phyloP scores from a whole-genome alignment of 2,888 invertebrate species.

The Philopedon plagiatum region DNA sequence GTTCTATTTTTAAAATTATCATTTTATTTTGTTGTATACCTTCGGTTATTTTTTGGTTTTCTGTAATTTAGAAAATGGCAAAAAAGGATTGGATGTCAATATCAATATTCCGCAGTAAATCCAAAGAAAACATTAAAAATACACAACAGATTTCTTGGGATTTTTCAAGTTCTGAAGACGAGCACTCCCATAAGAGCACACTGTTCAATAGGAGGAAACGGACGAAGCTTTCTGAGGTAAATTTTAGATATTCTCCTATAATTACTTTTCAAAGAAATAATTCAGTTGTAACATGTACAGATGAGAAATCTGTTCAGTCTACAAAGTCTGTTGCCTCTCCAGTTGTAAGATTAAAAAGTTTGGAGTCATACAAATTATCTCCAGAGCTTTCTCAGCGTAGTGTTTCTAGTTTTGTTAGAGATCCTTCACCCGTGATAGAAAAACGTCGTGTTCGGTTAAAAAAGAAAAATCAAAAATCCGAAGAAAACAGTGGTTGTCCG shows the following conservation, averaged over 20 bases:
- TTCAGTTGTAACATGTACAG: background rate
- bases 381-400: conserved; percentile 52
- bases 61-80: conserved; percentile 42
- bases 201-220: background rate
- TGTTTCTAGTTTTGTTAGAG: conserved; percentile 8
- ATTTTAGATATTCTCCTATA: background rate
- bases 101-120: conserved; percentile 10
- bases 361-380: conserved; percentile 52
- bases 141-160: conserved; percentile 25
- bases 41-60: conserved; percentile 56
- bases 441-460: conserved; percentile 34
- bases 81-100: conserved; percentile 32
- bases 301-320: background rate
- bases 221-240: background rate
- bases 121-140: background rate
- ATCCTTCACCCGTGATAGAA: conserved; percentile 55
- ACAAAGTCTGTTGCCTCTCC: conserved; percentile 52
- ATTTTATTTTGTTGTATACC: no score
- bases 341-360: conserved; percentile 45
- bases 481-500: background rate
- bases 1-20: no score
- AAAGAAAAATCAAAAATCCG: background rate
- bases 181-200: no score
- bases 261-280: background rate
- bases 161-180: conserved; percentile 35